Evolutionary conservation across 2,797 vertebrate species (phyloP).

Genomic region (Bothrops alternatus): DNA sequence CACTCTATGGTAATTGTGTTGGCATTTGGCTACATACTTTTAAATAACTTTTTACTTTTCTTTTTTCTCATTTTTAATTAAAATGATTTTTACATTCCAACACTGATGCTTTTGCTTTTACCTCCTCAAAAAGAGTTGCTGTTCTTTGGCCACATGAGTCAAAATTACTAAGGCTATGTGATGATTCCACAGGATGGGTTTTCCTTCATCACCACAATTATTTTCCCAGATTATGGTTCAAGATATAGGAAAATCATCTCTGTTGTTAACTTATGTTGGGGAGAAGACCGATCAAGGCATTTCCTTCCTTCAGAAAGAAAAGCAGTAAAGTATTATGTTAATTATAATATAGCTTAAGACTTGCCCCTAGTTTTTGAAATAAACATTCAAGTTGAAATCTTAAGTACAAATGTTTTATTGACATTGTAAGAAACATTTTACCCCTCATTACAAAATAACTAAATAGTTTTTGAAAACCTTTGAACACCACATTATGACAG

Average conservation of each 20-base stretch:
- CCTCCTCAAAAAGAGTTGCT: not conserved
- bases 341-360: not conserved
- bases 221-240: not conserved
- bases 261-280: not conserved
- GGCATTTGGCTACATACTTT: not conserved
- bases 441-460: conserved; percentile 94
- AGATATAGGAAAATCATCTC: not conserved
- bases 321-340: not conserved
- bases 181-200: not conserved
- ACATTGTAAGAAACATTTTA: conserved; percentile 97
- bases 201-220: not conserved
- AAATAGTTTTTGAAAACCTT: conserved; percentile 86
- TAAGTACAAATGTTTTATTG: conserved; percentile 93
- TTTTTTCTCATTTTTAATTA: not conserved
- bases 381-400: conserved; percentile 46
- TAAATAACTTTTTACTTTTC: not conserved
- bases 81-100: not conserved
- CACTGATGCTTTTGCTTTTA: not conserved
- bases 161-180: not conserved
- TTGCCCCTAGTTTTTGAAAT: conserved; percentile 25
- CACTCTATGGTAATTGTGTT: not conserved
- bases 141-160: not conserved
- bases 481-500: conserved; percentile 76
- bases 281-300: not conserved
- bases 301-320: not conserved